Base-by-base conservation (phyloP, 2,113 vertebrate genomes). In the Mirza zaza region DNA sequence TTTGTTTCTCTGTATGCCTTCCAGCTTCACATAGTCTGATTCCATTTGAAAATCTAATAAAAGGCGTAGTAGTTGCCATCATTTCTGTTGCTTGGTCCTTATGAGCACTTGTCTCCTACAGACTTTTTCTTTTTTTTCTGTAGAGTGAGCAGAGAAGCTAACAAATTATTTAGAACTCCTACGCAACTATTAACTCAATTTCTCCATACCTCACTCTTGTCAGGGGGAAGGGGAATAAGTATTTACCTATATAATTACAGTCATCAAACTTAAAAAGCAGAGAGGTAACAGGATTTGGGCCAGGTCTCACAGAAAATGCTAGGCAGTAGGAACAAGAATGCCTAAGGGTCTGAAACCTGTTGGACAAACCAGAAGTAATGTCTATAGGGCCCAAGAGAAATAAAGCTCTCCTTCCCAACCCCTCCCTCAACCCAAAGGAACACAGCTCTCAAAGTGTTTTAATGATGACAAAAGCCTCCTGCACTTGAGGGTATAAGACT, bases 1-100 rank as follows among this genome's bases (percentile, higher is more conserved):
- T 98, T 87, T 98, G 68, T 94, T 73, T 94, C 97, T 95, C 97
- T 68, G 76, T 94, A 91, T 71, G 96, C 94, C 73, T 93, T 97
- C 63, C n/a, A 96, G 92, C 61, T 80, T 97, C 96, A 92, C 70
- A 88, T 32, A 73, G 81, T 90, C 94, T 93, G 95, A 97, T 93
- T 97, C 73, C 42, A 88, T 76, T 94, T 1, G 1, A 97, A 92
- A 95, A 96, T 97, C 71, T 95, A 97, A 97, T 96, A 96, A 93
- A 96, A 95, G 21, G 36, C 59, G 48, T 50, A 86, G 77, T 81
- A 48, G 1, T 55, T 89, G 89, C 55, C 67, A 96, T 95, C 81
- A 89, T 94, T 94, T 95, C 82, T 96, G 61, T 92, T 57, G 63
- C 73, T 79, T 84, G 42, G 87, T 81, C 87, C 70, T 93, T 93